Conservation (phyloP, 1,140 invertebrate species). For the Drosophila sulfurigaster region DNA sequence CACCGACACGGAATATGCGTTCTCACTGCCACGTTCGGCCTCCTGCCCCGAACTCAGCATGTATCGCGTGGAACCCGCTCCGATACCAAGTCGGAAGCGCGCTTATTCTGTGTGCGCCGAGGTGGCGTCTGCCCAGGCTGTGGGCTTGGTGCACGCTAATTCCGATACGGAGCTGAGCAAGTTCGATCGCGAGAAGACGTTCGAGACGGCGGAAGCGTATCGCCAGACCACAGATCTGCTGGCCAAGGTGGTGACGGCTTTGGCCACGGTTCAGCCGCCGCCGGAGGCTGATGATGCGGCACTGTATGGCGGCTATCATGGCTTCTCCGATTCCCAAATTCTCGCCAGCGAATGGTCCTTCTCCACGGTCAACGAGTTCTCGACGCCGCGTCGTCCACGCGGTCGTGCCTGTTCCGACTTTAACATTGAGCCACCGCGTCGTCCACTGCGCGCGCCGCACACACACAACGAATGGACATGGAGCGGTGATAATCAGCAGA, state of each 20-base stretch:
- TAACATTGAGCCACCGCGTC: slow-evolving; percentile 64
- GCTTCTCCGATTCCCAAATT: slow-evolving; percentile 89
- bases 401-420: slow-evolving; percentile 85
- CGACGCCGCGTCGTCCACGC: slow-evolving; percentile 85
- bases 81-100: slow-evolving; percentile 86
- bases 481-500: slow-evolving; percentile 83
- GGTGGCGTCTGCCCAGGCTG: slow-evolving; percentile 43
- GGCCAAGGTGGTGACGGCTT: slow-evolving; percentile 90
- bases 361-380: slow-evolving; percentile 84
- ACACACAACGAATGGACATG: slow-evolving; percentile 84
- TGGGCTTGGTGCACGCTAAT: slow-evolving; percentile 81
- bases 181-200: slow-evolving; percentile 92
- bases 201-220: slow-evolving; percentile 86
- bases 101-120: slow-evolving; percentile 88
- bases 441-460: slow-evolving; percentile 49
- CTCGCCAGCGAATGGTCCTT: slow-evolving; percentile 88
- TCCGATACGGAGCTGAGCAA: slow-evolving; percentile 91
- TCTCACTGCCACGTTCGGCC: slow-evolving; percentile 82
- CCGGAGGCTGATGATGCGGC: slow-evolving; percentile 82
- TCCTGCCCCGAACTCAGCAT: slow-evolving; percentile 88
- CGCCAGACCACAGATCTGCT: slow-evolving; percentile 90
- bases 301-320: slow-evolving; percentile 86
- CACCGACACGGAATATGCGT: slow-evolving; percentile 67
- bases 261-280: slow-evolving; percentile 87
- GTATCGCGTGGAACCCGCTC: slow-evolving; percentile 85